phyloP scores from a whole-genome alignment of 2,113 vertebrate genomes.

The Chroicocephalus ridibundus region DNA sequence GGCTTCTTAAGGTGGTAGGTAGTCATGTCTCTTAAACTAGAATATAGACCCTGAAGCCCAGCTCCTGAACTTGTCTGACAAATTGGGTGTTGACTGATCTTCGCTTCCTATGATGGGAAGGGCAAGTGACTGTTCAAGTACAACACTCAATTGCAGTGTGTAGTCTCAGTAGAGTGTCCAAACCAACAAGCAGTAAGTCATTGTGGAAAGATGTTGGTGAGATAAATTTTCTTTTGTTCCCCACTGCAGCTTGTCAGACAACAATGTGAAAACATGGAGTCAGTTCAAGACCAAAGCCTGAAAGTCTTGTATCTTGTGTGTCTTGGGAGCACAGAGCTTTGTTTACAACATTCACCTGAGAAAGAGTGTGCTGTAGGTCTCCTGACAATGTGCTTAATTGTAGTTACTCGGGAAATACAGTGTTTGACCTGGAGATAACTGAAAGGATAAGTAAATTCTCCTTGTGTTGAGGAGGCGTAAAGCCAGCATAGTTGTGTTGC shows the following conservation, averaged over 20 bases:
- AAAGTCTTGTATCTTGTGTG: not conserved
- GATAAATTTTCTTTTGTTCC: not conserved
- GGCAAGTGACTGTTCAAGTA: not conserved
- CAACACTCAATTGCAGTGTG: not conserved
- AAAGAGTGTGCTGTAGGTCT: not conserved
- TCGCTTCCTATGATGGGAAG: not conserved
- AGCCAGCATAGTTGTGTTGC: not conserved
- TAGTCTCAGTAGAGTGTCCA: not conserved
- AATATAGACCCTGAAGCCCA: not conserved
- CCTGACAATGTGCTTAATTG: not conserved
- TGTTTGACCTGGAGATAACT: not conserved
- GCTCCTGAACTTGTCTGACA: not conserved
- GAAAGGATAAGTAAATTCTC: not conserved
- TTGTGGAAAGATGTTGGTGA: not conserved
- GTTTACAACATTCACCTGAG: not conserved
- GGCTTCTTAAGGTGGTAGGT: not conserved
- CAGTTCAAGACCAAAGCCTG: not conserved
- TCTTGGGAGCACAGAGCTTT: not conserved
- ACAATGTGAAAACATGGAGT: not conserved
- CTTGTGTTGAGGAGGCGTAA: not conserved
- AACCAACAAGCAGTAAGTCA: not conserved
- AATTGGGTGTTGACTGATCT: not conserved
- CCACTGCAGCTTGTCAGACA: not conserved
- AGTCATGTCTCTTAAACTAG: not conserved
- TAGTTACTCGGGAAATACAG: not conserved